Base-by-base conservation (phyloP, 2,113 vertebrate species). In the Apaloderma vittatum region DNA sequence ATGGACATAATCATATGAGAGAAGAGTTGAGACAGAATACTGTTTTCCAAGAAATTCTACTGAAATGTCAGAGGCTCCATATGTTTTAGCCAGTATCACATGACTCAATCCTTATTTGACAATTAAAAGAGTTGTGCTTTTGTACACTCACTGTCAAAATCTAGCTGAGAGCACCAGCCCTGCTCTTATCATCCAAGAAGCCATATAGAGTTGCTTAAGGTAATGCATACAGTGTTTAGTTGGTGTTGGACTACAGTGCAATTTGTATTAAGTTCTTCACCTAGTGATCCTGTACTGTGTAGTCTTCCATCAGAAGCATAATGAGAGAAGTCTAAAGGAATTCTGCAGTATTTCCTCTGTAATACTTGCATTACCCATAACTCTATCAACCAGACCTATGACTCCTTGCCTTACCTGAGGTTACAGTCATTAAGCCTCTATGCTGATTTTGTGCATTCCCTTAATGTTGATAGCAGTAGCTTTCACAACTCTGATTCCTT, bases 211-310 rank as follows among this genome's bases (percentile, higher is more conserved):
- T 29, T 51, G 9, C 7, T 46, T 67, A 46, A 52, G 3, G 5
- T 30, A 81, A 49, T 17, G 4, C 2, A 27, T 37, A 43, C 19
- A 43, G 22, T 40, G 3, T 45, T 73, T 62, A 3, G 3, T 34
- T 27, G 63, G 4, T 11, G 21, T n/a, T 80, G 19, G 7, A 43
- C 23, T 61, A 14, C 14, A n/a, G 4, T 20, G 61, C 2, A 59
- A 52, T 68, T 45, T 68, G 7, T 57, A 26, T 70, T 22, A 52
- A 48, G 3, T 55, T 85, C 15, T 83, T 61, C 15, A 15, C 8
- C 2, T 55, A 19, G 30, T 16, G 7, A 43, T 52, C 30, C 45
- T 57, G 30, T 3, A 6, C 3, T 1, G 0, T 12, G 6, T 16
- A 21, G 12, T 51, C 29, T 72, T 65, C 32, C 13, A 52, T 18